Evolutionary conservation across 2,113 vertebrate genomes (phyloP).

Genomic region (Etheostoma cragini): DNA sequence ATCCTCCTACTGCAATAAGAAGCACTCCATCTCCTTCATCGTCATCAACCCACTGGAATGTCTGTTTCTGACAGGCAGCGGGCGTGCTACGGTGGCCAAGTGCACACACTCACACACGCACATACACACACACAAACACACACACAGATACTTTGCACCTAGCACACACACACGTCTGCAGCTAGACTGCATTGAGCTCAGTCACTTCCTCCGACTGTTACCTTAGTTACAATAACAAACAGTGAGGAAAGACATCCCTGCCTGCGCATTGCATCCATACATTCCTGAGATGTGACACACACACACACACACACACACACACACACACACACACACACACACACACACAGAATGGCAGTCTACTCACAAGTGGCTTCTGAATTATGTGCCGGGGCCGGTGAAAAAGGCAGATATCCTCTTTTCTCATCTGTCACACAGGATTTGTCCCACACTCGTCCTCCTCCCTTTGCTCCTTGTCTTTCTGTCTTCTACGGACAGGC

Average conservation of each 20-base stretch:
- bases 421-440: constrained; percentile 50
- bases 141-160: neutral
- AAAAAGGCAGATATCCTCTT: constrained; percentile 45
- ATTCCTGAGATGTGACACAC: constrained; percentile 49
- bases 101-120: constrained; percentile 5
- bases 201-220: neutral
- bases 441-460: constrained; percentile 43
- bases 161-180: constrained; percentile 15
- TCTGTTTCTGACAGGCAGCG: constrained; percentile 22
- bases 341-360: neutral
- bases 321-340: neutral
- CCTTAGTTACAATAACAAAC: constrained; percentile 16
- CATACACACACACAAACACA: constrained; percentile 2
- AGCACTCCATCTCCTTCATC: constrained; percentile 10
- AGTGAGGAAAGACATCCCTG: neutral
- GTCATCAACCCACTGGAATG: constrained; percentile 32
- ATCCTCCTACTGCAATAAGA: constrained; percentile 26
- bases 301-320: constrained; percentile 7
- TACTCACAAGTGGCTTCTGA: constrained; percentile 63
- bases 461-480: constrained; percentile 27
- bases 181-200: neutral
- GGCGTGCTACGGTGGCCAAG: neutral
- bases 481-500: constrained; percentile 26
- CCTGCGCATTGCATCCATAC: neutral
- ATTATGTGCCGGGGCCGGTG: constrained; percentile 25